Base-by-base conservation (phyloP, 2,888 invertebrate species). In the Pollenia angustigena region DNA sequence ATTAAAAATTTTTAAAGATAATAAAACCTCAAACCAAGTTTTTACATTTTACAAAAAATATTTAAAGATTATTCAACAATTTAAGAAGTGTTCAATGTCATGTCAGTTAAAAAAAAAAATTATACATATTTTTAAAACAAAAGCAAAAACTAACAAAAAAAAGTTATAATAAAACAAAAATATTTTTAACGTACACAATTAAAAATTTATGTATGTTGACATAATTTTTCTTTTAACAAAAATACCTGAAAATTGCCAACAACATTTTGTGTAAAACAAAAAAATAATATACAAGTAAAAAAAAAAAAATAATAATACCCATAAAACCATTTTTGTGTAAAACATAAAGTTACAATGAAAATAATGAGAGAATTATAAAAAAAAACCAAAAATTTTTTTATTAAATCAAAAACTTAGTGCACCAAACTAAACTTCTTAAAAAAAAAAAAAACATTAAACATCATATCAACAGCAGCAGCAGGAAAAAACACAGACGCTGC, bases 161-260 rank as follows among this genome's bases (percentile, higher is more conserved):
- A 4, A 44, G 23, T 40, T 46, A 16, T 66, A 44, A 11, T 16
- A 32, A 23, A 44, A 81, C 60, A 72, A 79, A 50, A 85, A 72
- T 48, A 88, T 80, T 88, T 90, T 89, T 89, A 89, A 88, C 84
- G 42, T 23, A 23, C 88, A 89, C 89, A 89, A 89, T 90, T 91
- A 91, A 92, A 92, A 89, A 91, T 92, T 89, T 89, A 89, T 74
- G 56, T 89, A 89, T 74, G 56, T 62, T 60, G 69, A 85, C 85
- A 85, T 68, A 48, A 48, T 56, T 66, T 54, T 52, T 56, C n/a
- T 50, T 32, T n/a, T 46, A n/a, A 11, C 44, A 4, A 42, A 76
- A 76, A 48, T 56, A 52, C 48, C 54, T 44, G 16, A 23, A 42
- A 78, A 71, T 62, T 80, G 9, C 16, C 50, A 66, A 12, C 64